phyloP scores from a whole-genome alignment of 2,888 invertebrate genomes.

The Shargacucullia verbasci region DNA sequence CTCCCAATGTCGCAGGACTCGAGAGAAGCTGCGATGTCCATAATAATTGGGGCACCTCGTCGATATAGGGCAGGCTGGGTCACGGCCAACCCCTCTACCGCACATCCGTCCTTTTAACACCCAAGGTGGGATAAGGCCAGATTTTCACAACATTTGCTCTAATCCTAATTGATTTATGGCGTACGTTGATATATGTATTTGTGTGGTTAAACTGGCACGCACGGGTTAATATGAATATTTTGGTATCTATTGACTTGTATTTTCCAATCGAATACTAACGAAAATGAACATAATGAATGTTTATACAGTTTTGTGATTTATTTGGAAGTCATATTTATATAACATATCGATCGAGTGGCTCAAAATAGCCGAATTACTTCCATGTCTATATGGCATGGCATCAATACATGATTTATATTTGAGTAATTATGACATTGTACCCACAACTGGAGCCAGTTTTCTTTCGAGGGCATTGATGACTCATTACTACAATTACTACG shows the following conservation, averaged over 20 bases:
- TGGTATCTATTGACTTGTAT: constrained; percentile 1
- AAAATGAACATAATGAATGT: background rate
- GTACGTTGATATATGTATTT: constrained; percentile 10
- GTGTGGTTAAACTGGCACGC: constrained; percentile 7
- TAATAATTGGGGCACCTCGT: constrained; percentile 80
- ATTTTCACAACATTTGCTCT: constrained; percentile 30
- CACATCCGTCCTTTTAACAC: constrained; percentile 41
- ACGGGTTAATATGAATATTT: background rate
- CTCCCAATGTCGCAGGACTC: constrained; percentile 71
- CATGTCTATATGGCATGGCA: constrained; percentile 4
- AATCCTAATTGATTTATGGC: constrained; percentile 17
- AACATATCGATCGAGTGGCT: constrained; percentile 29
- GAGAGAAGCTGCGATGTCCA: constrained; percentile 73
- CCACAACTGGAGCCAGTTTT: too few relatives aligned
- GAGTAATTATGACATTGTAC: too few relatives aligned
- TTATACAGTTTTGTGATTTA: constrained; percentile 15
- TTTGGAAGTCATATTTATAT: constrained; percentile 7
- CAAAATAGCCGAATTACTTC: constrained; percentile 23
- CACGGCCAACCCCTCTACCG: constrained; percentile 71
- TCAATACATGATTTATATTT: too few relatives aligned
- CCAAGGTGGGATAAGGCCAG: constrained; percentile 26
- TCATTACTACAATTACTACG: too few relatives aligned
- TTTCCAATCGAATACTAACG: constrained; percentile 12
- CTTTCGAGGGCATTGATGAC: too few relatives aligned
- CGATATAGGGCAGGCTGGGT: constrained; percentile 80